These are phyloP conservation scores for Hydrocynus forskahlii DNA, from an alignment of 2,797 vertebrate genomes.

Conservation along the genomic window DNA sequence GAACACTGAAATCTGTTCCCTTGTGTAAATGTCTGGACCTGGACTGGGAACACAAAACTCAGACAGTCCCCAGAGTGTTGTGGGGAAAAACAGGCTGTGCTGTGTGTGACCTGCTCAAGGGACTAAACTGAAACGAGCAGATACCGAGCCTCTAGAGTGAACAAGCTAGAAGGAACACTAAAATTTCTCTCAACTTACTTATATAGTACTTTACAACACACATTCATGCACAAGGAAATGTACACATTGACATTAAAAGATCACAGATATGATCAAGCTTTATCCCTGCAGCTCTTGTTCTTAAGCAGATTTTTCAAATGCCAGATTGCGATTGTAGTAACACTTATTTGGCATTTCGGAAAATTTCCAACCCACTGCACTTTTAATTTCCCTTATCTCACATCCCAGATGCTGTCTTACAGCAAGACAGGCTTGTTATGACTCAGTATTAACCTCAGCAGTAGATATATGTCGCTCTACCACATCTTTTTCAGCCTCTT, in stretches of 20 bases:
- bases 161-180: not conserved
- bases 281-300: not conserved
- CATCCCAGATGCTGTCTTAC: not conserved
- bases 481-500: not conserved
- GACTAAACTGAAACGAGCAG: not conserved
- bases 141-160: not conserved
- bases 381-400: not conserved
- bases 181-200: not conserved
- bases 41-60: not conserved
- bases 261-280: not conserved
- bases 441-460: not conserved
- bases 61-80: not conserved
- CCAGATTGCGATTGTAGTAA: not conserved
- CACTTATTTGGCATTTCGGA: not conserved
- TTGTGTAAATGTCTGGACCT: not conserved
- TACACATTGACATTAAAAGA: not conserved
- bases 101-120: not conserved
- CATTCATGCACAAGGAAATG: not conserved
- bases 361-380: not conserved
- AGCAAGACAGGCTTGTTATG: not conserved
- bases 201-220: not conserved
- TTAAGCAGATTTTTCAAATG: not conserved
- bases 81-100: not conserved
- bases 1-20: not conserved
- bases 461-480: not conserved